Evolutionary conservation across 2,113 vertebrate genomes (phyloP).

Genomic region (Pteropus alecto): DNA sequence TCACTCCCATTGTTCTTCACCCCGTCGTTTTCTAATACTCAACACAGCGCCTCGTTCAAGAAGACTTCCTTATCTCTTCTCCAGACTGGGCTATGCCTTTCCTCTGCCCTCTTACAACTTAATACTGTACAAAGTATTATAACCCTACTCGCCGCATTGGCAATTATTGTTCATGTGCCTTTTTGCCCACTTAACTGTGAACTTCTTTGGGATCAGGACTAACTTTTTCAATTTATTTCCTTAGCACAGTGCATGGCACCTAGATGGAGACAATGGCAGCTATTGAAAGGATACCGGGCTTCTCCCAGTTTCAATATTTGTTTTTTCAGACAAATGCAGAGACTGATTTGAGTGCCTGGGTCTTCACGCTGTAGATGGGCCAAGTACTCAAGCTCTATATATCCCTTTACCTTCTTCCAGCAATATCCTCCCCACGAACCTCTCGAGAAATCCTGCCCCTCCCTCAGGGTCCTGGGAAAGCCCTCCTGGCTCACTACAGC

Average conservation of each 20-base stretch:
- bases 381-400: neutral
- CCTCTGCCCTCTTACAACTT: neutral
- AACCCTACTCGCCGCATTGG: accelerated
- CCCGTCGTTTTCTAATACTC: neutral
- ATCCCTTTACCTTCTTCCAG: neutral
- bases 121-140: accelerated
- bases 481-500: neutral
- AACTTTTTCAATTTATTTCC: neutral
- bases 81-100: neutral
- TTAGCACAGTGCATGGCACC: too few relatives aligned
- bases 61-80: neutral
- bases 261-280: neutral
- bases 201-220: neutral
- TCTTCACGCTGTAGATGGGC: neutral
- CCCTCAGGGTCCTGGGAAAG: neutral
- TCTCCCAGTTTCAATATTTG: neutral
- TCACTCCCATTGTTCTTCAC: neutral
- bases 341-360: neutral
- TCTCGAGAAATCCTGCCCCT: neutral
- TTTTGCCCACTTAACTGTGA: neutral
- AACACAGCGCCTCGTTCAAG: neutral
- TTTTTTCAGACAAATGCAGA: neutral
- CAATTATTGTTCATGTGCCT: neutral
- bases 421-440: too few relatives aligned
- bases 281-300: neutral